A percentile compares a stretch with the other conserved stretches of the same genome.
phyloP scores from a whole-genome alignment of 53 echinoderm and acorn worm species.

The Glandiceps talaboti region DNA sequence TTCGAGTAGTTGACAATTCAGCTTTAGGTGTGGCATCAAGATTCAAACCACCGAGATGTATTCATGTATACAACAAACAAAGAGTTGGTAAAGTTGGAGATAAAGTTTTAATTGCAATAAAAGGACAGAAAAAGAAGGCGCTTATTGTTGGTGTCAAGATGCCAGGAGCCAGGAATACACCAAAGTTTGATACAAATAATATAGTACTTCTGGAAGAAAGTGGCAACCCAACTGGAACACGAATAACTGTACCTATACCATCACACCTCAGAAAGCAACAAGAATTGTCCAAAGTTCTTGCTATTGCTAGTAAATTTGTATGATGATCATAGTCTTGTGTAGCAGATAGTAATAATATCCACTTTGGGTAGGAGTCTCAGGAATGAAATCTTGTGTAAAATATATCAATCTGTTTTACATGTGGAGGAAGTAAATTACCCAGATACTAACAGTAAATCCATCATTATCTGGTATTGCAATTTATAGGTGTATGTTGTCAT shows the following conservation, averaged over 20 bases:
- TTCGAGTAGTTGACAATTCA: conserved; percentile 84
- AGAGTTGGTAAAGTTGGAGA: conserved; percentile 67
- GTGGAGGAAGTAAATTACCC: no score
- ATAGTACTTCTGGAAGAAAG: conserved; percentile 71
- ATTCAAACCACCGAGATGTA: conserved; percentile 75
- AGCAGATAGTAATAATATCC: no score
- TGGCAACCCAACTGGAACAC: conserved; percentile 86
- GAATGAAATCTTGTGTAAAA: no score
- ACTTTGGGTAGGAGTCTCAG: no score
- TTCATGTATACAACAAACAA: conserved; percentile 83
- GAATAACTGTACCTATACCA: conserved; percentile 80
- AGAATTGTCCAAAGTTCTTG: conserved; percentile 88
- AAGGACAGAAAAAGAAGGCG: conserved; percentile 82
- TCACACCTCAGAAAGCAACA: conserved; percentile 58
- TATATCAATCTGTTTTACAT: no score
- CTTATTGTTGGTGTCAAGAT: conserved; percentile 73
- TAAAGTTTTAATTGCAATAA: conserved; percentile 60
- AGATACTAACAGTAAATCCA: no score
- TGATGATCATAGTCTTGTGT: no score
- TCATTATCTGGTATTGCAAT: no score
- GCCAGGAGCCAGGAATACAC: conserved; percentile 49
- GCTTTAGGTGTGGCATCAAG: conserved; percentile 53
- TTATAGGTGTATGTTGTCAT: no score
- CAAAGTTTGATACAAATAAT: conserved; percentile 90
- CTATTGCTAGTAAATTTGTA: conserved; percentile 75